These are phyloP conservation scores for Ceramica pisi DNA, from an alignment of 2,888 invertebrate species.

Conservation along the genomic window DNA sequence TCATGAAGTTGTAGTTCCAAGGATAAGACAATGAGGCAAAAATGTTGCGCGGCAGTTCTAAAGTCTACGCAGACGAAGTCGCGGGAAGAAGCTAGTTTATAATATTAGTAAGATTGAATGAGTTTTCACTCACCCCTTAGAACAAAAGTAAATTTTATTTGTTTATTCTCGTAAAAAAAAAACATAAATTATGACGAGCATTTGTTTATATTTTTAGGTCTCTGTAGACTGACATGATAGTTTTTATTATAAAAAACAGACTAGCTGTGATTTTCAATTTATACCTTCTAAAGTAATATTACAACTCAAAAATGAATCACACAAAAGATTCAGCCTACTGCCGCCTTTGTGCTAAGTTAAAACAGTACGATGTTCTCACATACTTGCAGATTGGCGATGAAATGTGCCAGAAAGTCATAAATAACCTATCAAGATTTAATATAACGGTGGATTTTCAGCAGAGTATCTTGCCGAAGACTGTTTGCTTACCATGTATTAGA, in stretches of 20 bases:
- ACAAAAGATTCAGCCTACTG: constrained; percentile 67
- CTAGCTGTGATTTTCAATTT: too few relatives aligned
- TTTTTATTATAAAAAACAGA: too few relatives aligned
- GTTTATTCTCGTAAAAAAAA: not conserved
- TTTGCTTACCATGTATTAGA: constrained; percentile 77
- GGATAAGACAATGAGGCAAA: too few relatives aligned
- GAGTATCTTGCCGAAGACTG: constrained; percentile 74
- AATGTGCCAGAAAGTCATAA: constrained; percentile 67
- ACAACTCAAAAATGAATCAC: constrained; percentile 61
- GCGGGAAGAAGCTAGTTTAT: too few relatives aligned
- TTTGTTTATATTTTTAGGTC: not conserved
- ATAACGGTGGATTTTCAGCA: constrained; percentile 69
- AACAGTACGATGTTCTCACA: constrained; percentile 70
- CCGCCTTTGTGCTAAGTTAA: constrained; percentile 77
- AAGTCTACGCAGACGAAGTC: too few relatives aligned
- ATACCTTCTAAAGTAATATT: too few relatives aligned
- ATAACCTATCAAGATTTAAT: constrained; percentile 74
- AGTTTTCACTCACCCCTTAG: too few relatives aligned
- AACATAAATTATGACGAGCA: not conserved
- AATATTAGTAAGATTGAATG: too few relatives aligned
- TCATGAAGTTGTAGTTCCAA: too few relatives aligned
- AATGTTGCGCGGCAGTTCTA: too few relatives aligned
- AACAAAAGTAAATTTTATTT: not conserved
- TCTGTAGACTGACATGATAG: too few relatives aligned
- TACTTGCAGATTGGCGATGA: constrained; percentile 68